Conservation (phyloP, 2,797 vertebrate species). For the Steatocranus sp. region DNA sequence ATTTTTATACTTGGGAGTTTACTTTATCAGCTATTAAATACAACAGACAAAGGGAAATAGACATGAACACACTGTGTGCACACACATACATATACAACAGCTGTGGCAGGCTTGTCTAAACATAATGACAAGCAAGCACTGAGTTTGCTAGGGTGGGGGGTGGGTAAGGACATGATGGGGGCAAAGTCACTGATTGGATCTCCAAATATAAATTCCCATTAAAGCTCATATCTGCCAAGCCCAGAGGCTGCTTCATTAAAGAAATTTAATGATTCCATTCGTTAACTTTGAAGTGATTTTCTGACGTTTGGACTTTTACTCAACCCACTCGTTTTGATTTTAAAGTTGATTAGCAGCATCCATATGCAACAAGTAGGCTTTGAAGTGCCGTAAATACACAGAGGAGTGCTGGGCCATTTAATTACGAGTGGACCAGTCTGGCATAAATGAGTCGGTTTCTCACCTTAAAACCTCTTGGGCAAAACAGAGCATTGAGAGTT, state of each 20-base stretch:
- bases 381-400: constrained; percentile 1
- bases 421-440: neutral
- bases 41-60: neutral
- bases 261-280: constrained; percentile 58
- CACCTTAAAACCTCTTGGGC: neutral
- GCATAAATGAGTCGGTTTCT: neutral
- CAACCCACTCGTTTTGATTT: constrained; percentile 27
- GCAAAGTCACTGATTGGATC: constrained; percentile 35
- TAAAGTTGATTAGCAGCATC: neutral
- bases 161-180: neutral
- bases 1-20: neutral
- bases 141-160: neutral
- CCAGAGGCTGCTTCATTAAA: constrained; percentile 63
- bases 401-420: neutral
- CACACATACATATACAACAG: neutral
- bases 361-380: constrained; percentile 18
- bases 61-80: neutral
- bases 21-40: neutral
- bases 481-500: neutral
- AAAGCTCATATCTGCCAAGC: constrained; percentile 36
- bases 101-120: neutral
- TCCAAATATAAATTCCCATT: constrained; percentile 69
- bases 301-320: constrained; percentile 1
- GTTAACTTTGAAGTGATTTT: constrained; percentile 50
- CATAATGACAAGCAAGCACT: constrained; percentile 19